Percentiles rank a stretch among this genome's conserved stretches.
phyloP scores from a whole-genome alignment of 2,113 vertebrate genomes.

The Chionis minor region DNA sequence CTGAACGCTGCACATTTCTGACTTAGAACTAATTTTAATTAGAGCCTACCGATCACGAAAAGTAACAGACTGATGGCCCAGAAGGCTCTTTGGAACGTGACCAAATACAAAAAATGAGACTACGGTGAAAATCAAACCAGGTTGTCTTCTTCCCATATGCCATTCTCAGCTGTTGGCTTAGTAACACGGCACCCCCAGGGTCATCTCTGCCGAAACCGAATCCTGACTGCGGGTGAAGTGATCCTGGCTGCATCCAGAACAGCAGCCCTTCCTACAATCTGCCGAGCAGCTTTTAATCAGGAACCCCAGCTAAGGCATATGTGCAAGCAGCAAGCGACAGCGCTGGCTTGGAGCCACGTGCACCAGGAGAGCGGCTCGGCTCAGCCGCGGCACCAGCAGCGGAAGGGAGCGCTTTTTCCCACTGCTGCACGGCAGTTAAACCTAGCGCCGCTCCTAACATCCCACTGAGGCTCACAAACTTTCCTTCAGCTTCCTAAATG shows the following conservation, averaged over 20 bases:
- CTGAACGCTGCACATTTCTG: background rate
- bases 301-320: background rate
- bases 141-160: background rate
- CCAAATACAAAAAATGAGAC: background rate
- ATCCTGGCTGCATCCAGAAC: background rate
- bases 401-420: background rate
- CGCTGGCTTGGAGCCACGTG: fast-evolving
- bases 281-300: background rate
- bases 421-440: background rate
- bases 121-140: background rate
- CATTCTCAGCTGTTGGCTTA: background rate
- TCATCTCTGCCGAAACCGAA: background rate
- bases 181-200: background rate
- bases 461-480: background rate
- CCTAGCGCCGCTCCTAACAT: background rate
- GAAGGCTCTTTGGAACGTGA: background rate
- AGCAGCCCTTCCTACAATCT: background rate
- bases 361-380: background rate
- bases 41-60: background rate
- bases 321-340: background rate
- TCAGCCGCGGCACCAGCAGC: background rate
- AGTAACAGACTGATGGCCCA: background rate
- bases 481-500: background rate
- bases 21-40: background rate
- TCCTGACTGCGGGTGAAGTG: background rate